Base-by-base conservation (phyloP, 1,140 invertebrate genomes). In the Drosophila arawakana region DNA sequence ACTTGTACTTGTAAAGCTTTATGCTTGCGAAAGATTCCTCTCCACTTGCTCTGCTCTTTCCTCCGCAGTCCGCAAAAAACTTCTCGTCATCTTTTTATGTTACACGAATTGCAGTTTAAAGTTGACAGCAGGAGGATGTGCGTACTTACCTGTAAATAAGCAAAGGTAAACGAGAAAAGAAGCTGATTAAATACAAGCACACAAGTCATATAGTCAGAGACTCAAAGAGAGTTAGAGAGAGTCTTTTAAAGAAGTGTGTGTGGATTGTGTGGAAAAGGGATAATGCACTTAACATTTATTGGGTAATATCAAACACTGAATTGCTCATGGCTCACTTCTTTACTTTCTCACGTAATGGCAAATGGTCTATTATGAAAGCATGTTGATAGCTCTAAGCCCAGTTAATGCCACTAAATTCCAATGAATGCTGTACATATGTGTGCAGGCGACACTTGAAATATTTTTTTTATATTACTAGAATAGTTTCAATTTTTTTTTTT, bases 101-200 rank as follows among this genome's bases (percentile, higher is more conserved):
- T 21, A 77, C 83, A 79, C 52, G 60, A 88, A 80, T 82, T 83
- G 76, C 83, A 88, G 80, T 86, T 77, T 77, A 83, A 86, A 83
- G 76, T 80, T 89, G 83, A 88, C 84, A 83, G 80, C 34, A 55
- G 37, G 49, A 68, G 80, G 76, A 89, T 78, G 70, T 80, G 77
- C 63, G 80, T 68, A 89, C 83, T 88, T 88, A 88, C 83, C 83
- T 89, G 84, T 80, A 88, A 89, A 81, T 75, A 88, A 84, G 78
- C 60, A 74, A 75, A 80, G 72, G 47, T 62, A 68, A 77, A 82
- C 66, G 50, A 18, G 37, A 73, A 88, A 58, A 73, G 83, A 83
- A 89, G 80, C 83, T 84, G 84, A 88, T 88, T 88, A 88, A 88
- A 89, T 83, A 78, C 59, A 66, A 69, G 62, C 13, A 9, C 7